phyloP scores from a whole-genome alignment of 2,888 invertebrate species.

The Phanerotoma sp. region DNA sequence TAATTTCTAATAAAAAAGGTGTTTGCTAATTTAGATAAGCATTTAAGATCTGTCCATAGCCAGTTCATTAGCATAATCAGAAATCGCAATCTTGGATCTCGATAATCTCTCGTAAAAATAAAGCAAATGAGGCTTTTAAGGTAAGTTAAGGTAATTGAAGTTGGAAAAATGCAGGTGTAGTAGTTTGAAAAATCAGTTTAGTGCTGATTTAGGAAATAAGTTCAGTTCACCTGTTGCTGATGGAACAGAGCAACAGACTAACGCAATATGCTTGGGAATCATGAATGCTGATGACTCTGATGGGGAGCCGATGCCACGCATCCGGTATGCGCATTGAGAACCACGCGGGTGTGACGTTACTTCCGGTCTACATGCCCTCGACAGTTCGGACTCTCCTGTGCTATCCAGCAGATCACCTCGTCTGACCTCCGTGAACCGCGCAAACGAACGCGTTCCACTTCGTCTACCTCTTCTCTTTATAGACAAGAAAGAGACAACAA shows the following conservation, averaged over 20 bases:
- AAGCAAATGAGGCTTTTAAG: no score
- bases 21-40: no score
- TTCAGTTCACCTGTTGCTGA: conserved; percentile 25
- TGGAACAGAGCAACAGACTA: conserved; percentile 12
- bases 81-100: no score
- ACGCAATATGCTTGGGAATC: conserved; percentile 49
- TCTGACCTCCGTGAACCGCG: conserved; percentile 55
- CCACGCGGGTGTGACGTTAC: conserved; percentile 58
- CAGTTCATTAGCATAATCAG: no score
- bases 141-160: no score
- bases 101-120: no score
- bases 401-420: conserved; percentile 45
- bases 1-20: no score
- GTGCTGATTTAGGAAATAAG: conserved; percentile 16
- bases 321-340: conserved; percentile 59
- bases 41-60: no score
- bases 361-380: conserved; percentile 57
- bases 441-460: conserved; percentile 42
- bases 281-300: conserved; percentile 55
- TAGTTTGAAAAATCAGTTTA: not conserved
- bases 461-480: conserved; percentile 26
- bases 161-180: not conserved
- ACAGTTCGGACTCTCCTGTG: conserved; percentile 41
- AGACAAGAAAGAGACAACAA: no score
- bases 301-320: conserved; percentile 59